Conservation (phyloP, 2,113 vertebrate species). For the Gymnarchus niloticus region DNA sequence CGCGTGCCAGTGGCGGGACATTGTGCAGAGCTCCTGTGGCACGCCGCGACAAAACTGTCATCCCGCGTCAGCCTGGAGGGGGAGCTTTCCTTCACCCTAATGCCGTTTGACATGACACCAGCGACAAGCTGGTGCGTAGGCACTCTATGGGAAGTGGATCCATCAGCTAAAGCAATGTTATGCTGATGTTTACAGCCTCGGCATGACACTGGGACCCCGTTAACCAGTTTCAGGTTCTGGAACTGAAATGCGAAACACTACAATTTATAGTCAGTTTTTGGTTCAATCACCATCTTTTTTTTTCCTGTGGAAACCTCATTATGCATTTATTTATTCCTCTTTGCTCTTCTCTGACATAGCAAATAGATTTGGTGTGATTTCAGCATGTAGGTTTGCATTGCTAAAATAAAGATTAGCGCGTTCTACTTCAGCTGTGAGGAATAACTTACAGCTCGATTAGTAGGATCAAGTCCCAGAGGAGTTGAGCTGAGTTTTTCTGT, state of each 20-base stretch:
- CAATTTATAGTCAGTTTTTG: neutral
- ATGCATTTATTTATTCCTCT: neutral
- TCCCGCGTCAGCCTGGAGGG: neutral
- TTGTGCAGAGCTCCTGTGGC: neutral
- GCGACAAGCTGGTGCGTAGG: neutral
- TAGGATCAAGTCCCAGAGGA: neutral
- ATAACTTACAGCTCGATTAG: neutral
- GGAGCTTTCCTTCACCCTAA: neutral
- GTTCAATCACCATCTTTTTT: neutral
- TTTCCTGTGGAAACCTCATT: neutral
- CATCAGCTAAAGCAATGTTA: neutral
- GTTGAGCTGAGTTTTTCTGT: neutral
- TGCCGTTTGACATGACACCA: neutral
- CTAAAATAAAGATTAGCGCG: neutral
- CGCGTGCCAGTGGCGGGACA: neutral
- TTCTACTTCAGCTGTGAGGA: neutral
- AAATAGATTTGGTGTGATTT: neutral
- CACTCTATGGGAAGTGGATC: neutral
- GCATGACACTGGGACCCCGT: neutral
- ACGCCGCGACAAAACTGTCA: neutral
- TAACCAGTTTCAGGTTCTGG: neutral
- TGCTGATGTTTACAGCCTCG: neutral
- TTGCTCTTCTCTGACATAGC: neutral
- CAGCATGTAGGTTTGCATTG: neutral
- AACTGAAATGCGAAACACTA: conserved; percentile 1